These are phyloP conservation scores for Eupithecia pulchellata DNA, from an alignment of 2,888 invertebrate genomes.

Conservation along the genomic window DNA sequence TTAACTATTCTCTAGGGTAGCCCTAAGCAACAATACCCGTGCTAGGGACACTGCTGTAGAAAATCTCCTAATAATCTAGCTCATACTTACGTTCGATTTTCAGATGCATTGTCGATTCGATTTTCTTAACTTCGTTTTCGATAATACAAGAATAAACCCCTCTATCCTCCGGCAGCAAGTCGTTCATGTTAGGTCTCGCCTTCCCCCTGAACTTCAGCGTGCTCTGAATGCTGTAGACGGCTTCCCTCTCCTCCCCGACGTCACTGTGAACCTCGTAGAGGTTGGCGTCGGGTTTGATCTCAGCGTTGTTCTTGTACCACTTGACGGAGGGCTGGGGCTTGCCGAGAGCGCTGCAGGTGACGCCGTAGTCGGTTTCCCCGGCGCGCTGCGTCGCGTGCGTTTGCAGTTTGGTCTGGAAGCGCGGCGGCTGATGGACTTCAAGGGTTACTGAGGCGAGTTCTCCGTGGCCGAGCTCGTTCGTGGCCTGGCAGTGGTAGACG, in stretches of 20 bases:
- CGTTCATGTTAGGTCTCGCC: conserved; percentile 90
- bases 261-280: conserved; percentile 93
- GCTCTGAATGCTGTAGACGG: conserved; percentile 93
- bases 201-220: conserved; percentile 92
- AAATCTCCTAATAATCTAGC: not conserved
- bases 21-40: too few relatives aligned
- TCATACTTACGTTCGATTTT: conserved; percentile 92
- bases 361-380: conserved; percentile 91
- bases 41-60: too few relatives aligned
- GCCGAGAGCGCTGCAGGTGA: conserved; percentile 94
- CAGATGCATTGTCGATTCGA: conserved; percentile 95
- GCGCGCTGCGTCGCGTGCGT: conserved; percentile 92
- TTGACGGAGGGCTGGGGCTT: conserved; percentile 93
- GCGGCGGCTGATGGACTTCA: conserved; percentile 95
- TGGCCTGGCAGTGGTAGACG: conserved; percentile 95
- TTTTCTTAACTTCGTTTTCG: conserved; percentile 94
- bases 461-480: conserved; percentile 94
- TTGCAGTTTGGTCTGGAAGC: conserved; percentile 92
- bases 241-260: conserved; percentile 90
- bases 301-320: conserved; percentile 94
- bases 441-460: conserved; percentile 93
- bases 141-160: conserved; percentile 95
- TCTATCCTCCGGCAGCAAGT: conserved; percentile 92
- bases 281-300: conserved; percentile 90
- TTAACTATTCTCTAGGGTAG: too few relatives aligned